These are phyloP conservation scores for Aethes cnicana DNA, from an alignment of 2,888 invertebrate species.

Conservation along the genomic window DNA sequence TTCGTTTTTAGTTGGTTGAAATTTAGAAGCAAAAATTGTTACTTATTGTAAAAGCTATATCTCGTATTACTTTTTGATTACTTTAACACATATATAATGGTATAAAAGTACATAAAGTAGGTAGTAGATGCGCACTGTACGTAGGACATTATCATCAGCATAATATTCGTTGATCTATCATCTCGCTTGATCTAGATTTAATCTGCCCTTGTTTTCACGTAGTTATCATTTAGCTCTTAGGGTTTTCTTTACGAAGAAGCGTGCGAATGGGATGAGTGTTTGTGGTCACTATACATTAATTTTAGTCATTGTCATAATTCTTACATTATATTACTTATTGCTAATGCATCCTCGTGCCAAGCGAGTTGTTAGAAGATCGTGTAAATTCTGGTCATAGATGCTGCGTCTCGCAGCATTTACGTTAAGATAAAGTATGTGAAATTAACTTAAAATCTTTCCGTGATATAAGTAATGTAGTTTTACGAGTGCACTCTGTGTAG, in stretches of 20 bases:
- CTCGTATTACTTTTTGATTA: constrained; percentile 58
- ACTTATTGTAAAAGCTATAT: constrained; percentile 67
- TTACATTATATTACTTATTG: constrained; percentile 54
- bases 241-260: constrained; percentile 61
- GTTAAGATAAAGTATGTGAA: constrained; percentile 55
- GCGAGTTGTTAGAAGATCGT: constrained; percentile 66
- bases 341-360: constrained; percentile 56
- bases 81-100: constrained; percentile 54
- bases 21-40: constrained; percentile 74
- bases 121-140: constrained; percentile 57
- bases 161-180: constrained; percentile 61
- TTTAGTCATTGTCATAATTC: constrained; percentile 60
- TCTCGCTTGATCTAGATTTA: constrained; percentile 62
- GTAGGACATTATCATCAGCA: constrained; percentile 55
- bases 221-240: constrained; percentile 65
- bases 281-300: constrained; percentile 70
- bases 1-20: constrained; percentile 65
- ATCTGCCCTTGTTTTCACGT: constrained; percentile 60
- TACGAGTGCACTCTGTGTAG: constrained; percentile 45
- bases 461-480: constrained; percentile 50
- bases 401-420: constrained; percentile 53
- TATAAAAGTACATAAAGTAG: constrained; percentile 56
- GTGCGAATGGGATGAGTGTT: constrained; percentile 68
- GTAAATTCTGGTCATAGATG: constrained; percentile 80
- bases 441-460: constrained; percentile 51